Evolutionary conservation across 2,797 vertebrate species (phyloP), one percentile per base, ranked within the genome.

Genomic region (Tokudaia muenninki): DNA sequence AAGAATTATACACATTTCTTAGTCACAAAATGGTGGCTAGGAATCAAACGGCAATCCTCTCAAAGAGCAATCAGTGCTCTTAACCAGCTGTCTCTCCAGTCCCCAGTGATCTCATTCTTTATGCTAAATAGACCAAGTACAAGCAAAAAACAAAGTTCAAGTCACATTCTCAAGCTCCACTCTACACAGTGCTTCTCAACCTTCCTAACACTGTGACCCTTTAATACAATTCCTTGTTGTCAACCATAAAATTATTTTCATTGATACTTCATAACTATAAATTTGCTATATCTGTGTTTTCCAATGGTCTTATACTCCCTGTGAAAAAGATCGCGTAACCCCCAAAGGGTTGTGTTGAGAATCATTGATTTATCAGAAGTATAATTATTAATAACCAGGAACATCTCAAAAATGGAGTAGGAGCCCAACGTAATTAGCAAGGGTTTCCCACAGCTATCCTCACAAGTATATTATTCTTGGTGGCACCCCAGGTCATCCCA

Each of bases 311-410:
- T 50, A 77, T 13, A 47, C 1, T 6, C 44, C 44, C 75, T 50
- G 26, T 77, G 14, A 17, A 47, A 77, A 47, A 47, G 24, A 72
- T 16, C 26, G 0, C 16, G 6, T 44, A 47, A 77, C 1, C 44
- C 26, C 75, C 75, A 47, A 47, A 77, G 75, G 13, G 44, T 31
- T 22, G 2, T 6, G 24, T 12, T 77, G 44, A 31, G 44, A 50
- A 47, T 44, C 44, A 50, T 3, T 77, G 75, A 47, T 47, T 75
- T 88, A 74, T 74, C 84, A 90, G 31, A 90, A 79, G 78, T 59
- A 86, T 70, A 96, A 72, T n/a, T 63, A 86, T 41, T 61, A 92
- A 83, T 59, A 88, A 96, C 75, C 63, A 91, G 82, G 29, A 88
- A 19, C 79, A 34, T 67, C 47, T 82, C 21, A 72, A 2, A 79